Conservation (phyloP, 1,140 invertebrate species). For the Eueides isabella region DNA sequence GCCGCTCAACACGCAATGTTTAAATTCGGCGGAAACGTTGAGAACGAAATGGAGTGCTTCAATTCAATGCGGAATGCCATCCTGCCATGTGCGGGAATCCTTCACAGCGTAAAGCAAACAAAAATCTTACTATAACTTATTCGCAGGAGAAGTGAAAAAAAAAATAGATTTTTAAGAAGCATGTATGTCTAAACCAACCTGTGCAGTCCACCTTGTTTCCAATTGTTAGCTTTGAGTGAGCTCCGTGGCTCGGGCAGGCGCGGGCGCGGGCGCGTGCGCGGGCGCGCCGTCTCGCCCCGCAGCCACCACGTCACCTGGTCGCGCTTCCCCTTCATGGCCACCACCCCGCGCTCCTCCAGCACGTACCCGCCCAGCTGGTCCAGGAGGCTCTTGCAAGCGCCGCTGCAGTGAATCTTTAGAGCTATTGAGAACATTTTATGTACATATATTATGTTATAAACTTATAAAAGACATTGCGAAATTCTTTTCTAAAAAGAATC, state of each 20-base stretch:
- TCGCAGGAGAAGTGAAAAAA: too few species aligned
- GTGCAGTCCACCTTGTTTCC: slow-evolving; percentile 68
- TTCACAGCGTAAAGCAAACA: too few species aligned
- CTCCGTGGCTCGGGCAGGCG: slow-evolving; percentile 83
- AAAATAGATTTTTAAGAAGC: too few species aligned
- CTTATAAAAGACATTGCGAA: not conserved
- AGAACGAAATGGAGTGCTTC: too few species aligned
- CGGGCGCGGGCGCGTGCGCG: slow-evolving; percentile 82
- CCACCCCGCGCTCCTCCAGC: slow-evolving; percentile 89
- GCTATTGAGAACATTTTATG: slow-evolving; percentile 70
- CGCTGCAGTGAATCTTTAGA: slow-evolving; percentile 95
- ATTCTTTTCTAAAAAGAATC: too few species aligned
- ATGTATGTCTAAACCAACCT: slow-evolving; percentile 46
- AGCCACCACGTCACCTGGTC: slow-evolving; percentile 94
- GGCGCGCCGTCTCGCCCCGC: slow-evolving; percentile 87
- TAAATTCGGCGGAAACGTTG: too few species aligned
- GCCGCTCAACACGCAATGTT: too few species aligned
- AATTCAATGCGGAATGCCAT: too few species aligned
- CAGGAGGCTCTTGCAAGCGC: slow-evolving; percentile 90
- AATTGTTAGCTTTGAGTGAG: slow-evolving; percentile 84
- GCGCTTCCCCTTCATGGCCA: slow-evolving; percentile 94
- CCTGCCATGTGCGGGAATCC: too few species aligned
- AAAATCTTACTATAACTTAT: too few species aligned
- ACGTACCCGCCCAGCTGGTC: slow-evolving; percentile 94
- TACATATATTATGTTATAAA: slow-evolving; percentile 63